Base-by-base conservation (phyloP, 2,888 invertebrate genomes). In the Helleia helle region DNA sequence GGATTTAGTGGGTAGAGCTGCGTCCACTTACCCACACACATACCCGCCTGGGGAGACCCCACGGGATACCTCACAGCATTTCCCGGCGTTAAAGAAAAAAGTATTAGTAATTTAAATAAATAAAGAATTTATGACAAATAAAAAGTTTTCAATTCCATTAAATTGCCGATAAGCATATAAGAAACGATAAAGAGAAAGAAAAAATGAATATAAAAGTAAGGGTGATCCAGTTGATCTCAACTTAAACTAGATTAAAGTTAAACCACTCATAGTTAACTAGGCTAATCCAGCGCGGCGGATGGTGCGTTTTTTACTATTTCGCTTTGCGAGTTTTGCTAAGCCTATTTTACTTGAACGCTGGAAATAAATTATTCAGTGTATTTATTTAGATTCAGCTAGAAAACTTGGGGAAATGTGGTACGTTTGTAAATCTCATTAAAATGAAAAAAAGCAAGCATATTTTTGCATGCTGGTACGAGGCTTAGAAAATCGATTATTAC, bases 191-290 rank as follows among this genome's bases (percentile, higher is more conserved):
- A 38, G 40, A 39, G 40, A 43, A 43, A 49, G 50, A 48, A 51
- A 49, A 56, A 57, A 60, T 59, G 58, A 53, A 61, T 65, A 67
- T 62, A 65, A 66, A 70, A 63, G 59, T 48, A 62, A 61, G 59
- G 55, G 62, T 59, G 56, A 64, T 61, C 57, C 57, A 57, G 57
- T 59, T 60, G 59, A 68, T 67, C 62, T 62, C 54, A 53, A 60
- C 62, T 59, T 58, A 54, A 62, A 62, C 62, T 59, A 63, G 65
- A 66, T 70, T 68, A 67, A 66, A 69, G 59, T 65, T 66, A 58
- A 62, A 55, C 64, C 59, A 51, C 52, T 55, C 58, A 56, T 58
- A 67, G 60, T 62, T 63, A 66, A 65, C 65, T 66, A 54, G 62
- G 60, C 58, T 65, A 63, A 65, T 64, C 62, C 58, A 47, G 46